phyloP scores from a whole-genome alignment of 1,140 invertebrate genomes.

The Pseudomyrmex cubaensis region DNA sequence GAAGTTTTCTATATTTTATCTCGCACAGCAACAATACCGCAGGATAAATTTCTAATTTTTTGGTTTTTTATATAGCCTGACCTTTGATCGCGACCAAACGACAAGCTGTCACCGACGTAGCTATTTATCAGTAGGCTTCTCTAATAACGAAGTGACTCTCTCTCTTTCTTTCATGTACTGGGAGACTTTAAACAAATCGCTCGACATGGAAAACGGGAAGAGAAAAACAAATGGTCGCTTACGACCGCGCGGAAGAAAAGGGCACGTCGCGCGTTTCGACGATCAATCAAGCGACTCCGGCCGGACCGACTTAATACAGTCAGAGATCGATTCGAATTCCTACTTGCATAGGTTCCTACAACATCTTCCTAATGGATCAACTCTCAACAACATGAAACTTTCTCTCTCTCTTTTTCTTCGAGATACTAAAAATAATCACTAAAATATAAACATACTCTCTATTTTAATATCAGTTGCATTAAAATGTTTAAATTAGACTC shows the following conservation, averaged over 20 bases:
- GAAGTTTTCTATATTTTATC: neutral
- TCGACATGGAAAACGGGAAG: constrained; percentile 59
- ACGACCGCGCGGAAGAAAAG: constrained; percentile 41
- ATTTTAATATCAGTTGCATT: neutral
- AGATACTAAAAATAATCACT: neutral
- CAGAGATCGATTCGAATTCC: constrained; percentile 74
- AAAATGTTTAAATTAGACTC: neutral
- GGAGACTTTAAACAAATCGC: constrained; percentile 74
- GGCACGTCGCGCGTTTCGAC: constrained; percentile 74
- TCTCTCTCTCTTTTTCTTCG: neutral
- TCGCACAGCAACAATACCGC: neutral
- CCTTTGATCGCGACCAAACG: constrained; percentile 22
- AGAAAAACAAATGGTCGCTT: constrained; percentile 77
- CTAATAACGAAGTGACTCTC: constrained; percentile 69
- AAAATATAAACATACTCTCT: too few relatives aligned
- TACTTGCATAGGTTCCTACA: constrained; percentile 9
- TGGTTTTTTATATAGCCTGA: neutral
- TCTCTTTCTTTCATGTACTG: constrained; percentile 35
- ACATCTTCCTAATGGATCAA: constrained; percentile 20
- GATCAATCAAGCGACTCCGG: constrained; percentile 76
- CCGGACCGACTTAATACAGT: constrained; percentile 74
- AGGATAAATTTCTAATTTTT: neutral
- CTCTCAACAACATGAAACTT: neutral
- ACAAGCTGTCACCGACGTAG: constrained; percentile 56
- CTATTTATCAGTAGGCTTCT: constrained; percentile 72